These are phyloP conservation scores for Teleiodes luculella DNA, from an alignment of 2,888 invertebrate genomes.

Conservation along the genomic window DNA sequence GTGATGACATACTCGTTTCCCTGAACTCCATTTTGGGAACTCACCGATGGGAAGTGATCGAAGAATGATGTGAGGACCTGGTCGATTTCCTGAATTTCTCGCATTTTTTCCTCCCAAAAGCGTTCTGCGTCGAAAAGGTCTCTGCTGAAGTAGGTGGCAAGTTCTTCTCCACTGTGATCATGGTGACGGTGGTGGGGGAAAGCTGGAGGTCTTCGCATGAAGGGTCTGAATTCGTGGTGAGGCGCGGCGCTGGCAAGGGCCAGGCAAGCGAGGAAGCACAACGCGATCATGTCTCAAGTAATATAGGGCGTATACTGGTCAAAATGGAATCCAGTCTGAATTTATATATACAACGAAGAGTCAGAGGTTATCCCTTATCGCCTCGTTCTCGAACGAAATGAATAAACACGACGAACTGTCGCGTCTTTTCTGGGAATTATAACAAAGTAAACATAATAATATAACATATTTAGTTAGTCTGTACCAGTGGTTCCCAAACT, in stretches of 20 bases:
- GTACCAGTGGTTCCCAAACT: too few relatives aligned
- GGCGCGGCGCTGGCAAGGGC: slow-evolving; percentile 53
- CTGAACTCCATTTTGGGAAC: slow-evolving; percentile 32
- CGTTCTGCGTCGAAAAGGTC: slow-evolving; percentile 49
- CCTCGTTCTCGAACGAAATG: slow-evolving; percentile 3
- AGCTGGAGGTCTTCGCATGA: slow-evolving; percentile 18
- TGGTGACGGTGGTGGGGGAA: slow-evolving; percentile 12
- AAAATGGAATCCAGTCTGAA: slow-evolving; percentile 11
- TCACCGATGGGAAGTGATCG: slow-evolving; percentile 38
- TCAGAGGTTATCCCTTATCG: slow-evolving; percentile 6
- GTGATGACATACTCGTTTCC: slow-evolving; percentile 52
- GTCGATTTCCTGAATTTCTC: slow-evolving; percentile 47
- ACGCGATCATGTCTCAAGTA: slow-evolving; percentile 37
- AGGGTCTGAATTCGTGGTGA: slow-evolving; percentile 22
- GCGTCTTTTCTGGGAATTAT: neutral
- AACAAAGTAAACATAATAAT: neutral
- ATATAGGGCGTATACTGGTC: slow-evolving; percentile 23
- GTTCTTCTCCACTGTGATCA: neutral
- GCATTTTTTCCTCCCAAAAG: slow-evolving; percentile 50
- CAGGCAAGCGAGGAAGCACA: slow-evolving; percentile 39
- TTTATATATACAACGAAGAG: slow-evolving; percentile 33
- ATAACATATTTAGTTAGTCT: too few relatives aligned
- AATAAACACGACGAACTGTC: neutral
- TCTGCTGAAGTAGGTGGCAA: slow-evolving; percentile 28
- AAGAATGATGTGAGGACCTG: slow-evolving; percentile 42